Conservation (phyloP, 2,797 vertebrate species). For the Carcharodon carcharias region DNA sequence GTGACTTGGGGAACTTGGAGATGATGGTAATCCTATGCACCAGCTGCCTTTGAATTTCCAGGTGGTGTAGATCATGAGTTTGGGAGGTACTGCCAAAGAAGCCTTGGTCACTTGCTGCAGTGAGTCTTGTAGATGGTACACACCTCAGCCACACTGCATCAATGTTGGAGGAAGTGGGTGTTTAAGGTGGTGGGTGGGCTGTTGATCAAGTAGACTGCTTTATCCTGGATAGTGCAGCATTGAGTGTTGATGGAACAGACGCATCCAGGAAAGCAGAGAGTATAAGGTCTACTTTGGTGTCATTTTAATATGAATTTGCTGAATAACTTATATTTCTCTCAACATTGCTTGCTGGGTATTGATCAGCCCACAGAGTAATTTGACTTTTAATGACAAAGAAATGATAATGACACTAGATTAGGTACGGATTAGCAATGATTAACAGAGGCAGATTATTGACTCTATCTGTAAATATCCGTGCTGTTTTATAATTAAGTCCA, state of each 20-base stretch:
- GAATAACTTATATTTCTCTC: not conserved
- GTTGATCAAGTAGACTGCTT: not conserved
- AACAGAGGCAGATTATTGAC: constrained; percentile 70
- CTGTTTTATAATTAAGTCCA: constrained; percentile 60
- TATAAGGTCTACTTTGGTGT: not conserved
- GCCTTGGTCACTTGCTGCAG: not conserved
- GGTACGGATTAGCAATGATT: constrained; percentile 71
- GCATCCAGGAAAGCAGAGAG: not conserved
- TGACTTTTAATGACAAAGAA: constrained; percentile 51
- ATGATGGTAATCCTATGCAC: not conserved
- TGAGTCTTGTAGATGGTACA: not conserved
- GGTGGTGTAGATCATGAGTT: not conserved
- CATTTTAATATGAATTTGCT: not conserved
- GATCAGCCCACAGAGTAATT: constrained; percentile 37
- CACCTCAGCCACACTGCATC: not conserved
- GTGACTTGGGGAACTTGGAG: not conserved
- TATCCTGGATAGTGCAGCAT: not conserved
- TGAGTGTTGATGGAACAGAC: not conserved
- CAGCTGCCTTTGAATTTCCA: not conserved
- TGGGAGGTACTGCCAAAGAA: not conserved
- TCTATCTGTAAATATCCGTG: constrained; percentile 62
- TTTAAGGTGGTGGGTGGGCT: not conserved
- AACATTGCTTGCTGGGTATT: not conserved
- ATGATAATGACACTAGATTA: constrained; percentile 65
- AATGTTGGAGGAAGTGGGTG: not conserved